Percentiles rank a stretch among this genome's conserved stretches.
Evolutionary conservation across 1,140 invertebrate genomes (phyloP).

Genomic region (Chrysomallon squamiferum): DNA sequence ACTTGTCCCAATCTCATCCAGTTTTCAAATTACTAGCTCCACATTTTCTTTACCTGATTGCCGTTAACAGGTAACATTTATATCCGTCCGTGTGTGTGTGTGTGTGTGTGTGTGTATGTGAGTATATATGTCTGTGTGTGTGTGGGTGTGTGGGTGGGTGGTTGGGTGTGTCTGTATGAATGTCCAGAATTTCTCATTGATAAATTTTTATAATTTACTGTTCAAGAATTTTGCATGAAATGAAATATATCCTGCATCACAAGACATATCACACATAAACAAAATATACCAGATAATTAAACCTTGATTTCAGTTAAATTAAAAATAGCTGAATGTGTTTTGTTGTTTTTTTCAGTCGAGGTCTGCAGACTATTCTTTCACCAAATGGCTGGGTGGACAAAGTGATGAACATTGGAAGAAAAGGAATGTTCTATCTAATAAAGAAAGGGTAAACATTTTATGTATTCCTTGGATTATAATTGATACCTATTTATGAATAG

Average conservation of each 20-base stretch:
- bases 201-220: too few species aligned
- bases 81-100: too few species aligned
- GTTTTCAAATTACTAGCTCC: constrained; percentile 66
- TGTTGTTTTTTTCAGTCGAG: constrained; percentile 54
- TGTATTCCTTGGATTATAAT: too few species aligned
- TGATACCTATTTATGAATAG: too few species aligned
- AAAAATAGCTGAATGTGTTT: not conserved
- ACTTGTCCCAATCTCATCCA: constrained; percentile 66
- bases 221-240: too few species aligned
- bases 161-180: too few species aligned
- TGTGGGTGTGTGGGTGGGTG: too few species aligned
- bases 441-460: constrained; percentile 40
- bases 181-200: too few species aligned
- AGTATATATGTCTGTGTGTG: too few species aligned
- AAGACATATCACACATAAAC: too few species aligned
- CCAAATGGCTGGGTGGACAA: constrained; percentile 66
- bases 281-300: not conserved
- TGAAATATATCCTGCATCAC: too few species aligned
- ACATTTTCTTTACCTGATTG: constrained; percentile 65
- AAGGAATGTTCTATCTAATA: constrained; percentile 65
- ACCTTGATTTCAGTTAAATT: not conserved
- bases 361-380: constrained; percentile 62
- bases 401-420: constrained; percentile 64
- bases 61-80: constrained; percentile 59
- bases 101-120: too few species aligned